A percentile compares a stretch with the other conserved stretches of the same genome.
These are phyloP conservation scores for Heteromyza rotundicornis DNA, from an alignment of 2,888 invertebrate species.

Conservation along the genomic window DNA sequence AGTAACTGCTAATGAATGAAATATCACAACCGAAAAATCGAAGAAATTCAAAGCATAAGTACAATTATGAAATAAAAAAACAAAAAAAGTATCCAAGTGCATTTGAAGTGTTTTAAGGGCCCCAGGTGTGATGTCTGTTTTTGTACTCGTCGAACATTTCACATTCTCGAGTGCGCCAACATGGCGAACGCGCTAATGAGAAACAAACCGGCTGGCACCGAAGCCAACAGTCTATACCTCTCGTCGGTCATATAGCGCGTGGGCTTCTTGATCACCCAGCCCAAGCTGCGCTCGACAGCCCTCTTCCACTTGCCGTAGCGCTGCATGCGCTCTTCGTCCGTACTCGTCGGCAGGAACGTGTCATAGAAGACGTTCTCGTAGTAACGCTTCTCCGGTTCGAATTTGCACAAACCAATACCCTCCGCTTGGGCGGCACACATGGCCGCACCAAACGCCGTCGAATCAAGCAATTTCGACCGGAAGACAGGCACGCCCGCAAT, in stretches of 20 bases:
- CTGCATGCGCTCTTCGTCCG: conserved; percentile 79
- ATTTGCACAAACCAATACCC: conserved; percentile 74
- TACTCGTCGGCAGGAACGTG: conserved; percentile 81
- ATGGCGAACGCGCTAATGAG: conserved; percentile 76
- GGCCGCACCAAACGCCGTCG: conserved; percentile 91
- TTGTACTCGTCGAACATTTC: too few relatives aligned
- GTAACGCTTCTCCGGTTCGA: conserved; percentile 67
- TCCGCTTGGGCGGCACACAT: conserved; percentile 87
- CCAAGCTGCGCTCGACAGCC: conserved; percentile 89
- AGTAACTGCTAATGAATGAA: too few relatives aligned
- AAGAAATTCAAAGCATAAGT: too few relatives aligned
- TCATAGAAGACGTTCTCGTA: conserved; percentile 67
- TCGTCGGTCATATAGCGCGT: conserved; percentile 85
- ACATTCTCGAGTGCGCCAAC: conserved; percentile 47
- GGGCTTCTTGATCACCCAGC: conserved; percentile 81
- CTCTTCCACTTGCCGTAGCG: conserved; percentile 93
- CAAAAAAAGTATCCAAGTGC: too few relatives aligned
- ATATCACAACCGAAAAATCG: too few relatives aligned
- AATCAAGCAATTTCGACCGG: conserved; percentile 84
- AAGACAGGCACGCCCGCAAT: conserved; percentile 89
- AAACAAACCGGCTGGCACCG: conserved; percentile 79
- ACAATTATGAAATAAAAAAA: too few relatives aligned
- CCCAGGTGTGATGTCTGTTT: too few relatives aligned
- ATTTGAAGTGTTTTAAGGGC: too few relatives aligned
- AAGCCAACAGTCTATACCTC: conserved; percentile 76